These are phyloP conservation scores for Dicycla oo DNA, from an alignment of 2,888 invertebrate genomes.

Conservation along the genomic window DNA sequence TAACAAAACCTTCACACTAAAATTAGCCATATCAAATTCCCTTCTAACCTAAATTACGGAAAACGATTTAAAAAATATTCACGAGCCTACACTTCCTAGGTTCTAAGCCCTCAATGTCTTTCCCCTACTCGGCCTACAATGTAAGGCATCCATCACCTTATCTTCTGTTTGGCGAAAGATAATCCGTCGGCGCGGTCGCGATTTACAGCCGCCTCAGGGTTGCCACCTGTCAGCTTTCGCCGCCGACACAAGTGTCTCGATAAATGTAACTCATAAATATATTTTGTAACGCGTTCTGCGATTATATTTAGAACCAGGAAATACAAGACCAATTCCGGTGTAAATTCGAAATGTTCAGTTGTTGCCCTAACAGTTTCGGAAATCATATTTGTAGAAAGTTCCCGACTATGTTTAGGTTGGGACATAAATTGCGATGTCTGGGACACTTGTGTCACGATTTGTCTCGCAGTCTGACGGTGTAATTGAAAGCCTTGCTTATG, in stretches of 20 bases:
- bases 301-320: slow-evolving; percentile 55
- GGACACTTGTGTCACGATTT: slow-evolving; percentile 63
- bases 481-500: slow-evolving; percentile 61
- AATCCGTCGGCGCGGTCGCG: slow-evolving; percentile 68
- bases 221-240: slow-evolving; percentile 64
- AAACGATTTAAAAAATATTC: slow-evolving; percentile 37
- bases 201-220: slow-evolving; percentile 66
- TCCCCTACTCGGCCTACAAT: slow-evolving; percentile 45
- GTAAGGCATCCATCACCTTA: slow-evolving; percentile 74
- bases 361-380: slow-evolving; percentile 36
- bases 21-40: slow-evolving; percentile 12
- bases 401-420: slow-evolving; percentile 31
- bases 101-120: slow-evolving; percentile 22
- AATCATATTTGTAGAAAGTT: slow-evolving; percentile 57
- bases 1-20: slow-evolving; percentile 26
- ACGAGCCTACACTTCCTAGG: slow-evolving; percentile 32
- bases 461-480: slow-evolving; percentile 43
- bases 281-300: slow-evolving; percentile 52
- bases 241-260: slow-evolving; percentile 52
- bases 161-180: slow-evolving; percentile 75
- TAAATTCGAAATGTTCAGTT: slow-evolving; percentile 46
- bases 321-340: slow-evolving; percentile 49
- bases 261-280: slow-evolving; percentile 65
- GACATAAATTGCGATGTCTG: slow-evolving; percentile 56
- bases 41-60: slow-evolving; percentile 7